phyloP scores from a whole-genome alignment of 2,888 invertebrate species.

The Heliconius ismenius region DNA sequence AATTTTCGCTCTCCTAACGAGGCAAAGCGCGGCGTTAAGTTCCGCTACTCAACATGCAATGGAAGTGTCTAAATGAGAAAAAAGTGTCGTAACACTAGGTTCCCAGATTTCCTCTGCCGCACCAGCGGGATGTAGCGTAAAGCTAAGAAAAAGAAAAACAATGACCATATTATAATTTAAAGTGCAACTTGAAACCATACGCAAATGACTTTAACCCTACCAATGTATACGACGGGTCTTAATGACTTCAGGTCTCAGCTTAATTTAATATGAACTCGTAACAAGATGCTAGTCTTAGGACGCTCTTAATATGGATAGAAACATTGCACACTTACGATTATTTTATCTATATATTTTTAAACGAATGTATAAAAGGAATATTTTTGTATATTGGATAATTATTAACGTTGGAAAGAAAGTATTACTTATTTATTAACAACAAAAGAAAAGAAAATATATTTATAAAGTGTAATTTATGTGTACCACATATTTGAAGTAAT shows the following conservation, averaged over 20 bases:
- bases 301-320: constrained; percentile 60
- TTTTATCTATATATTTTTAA: neutral
- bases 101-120: neutral
- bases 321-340: constrained; percentile 47
- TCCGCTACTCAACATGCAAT: no score
- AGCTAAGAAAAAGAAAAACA: neutral
- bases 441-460: neutral
- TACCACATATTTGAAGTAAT: no score
- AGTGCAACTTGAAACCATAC: constrained; percentile 5
- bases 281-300: constrained; percentile 70
- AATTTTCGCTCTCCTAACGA: neutral
- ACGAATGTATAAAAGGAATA: neutral
- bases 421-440: neutral
- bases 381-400: neutral
- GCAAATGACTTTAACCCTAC: constrained; percentile 54
- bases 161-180: constrained; percentile 1
- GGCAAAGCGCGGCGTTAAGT: no score
- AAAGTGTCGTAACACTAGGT: neutral
- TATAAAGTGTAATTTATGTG: neutral
- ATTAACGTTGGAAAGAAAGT: neutral
- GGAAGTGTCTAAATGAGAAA: neutral
- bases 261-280: constrained; percentile 76
- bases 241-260: constrained; percentile 73
- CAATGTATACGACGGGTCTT: constrained; percentile 74
- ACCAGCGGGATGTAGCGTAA: neutral